These are phyloP conservation scores for Drosophila carrolli DNA, from an alignment of 1,140 invertebrate genomes.

Conservation along the genomic window DNA sequence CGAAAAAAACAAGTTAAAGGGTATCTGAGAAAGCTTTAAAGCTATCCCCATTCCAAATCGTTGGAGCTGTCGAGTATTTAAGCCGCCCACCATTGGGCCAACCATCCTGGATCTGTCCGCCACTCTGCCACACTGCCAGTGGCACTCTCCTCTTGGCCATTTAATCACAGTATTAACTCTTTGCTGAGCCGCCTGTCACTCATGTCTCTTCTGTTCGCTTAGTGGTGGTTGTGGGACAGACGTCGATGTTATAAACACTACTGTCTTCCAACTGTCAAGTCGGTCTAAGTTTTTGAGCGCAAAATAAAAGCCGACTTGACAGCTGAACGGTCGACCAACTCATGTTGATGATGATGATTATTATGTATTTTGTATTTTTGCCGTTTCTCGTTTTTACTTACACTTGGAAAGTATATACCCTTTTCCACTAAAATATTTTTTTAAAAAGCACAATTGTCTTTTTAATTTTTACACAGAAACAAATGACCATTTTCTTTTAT, in stretches of 20 bases:
- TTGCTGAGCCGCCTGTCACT: conserved; percentile 83
- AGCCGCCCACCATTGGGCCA: conserved; percentile 64
- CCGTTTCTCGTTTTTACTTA: conserved; percentile 40
- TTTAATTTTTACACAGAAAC: too few species aligned
- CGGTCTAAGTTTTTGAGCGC: conserved; percentile 80
- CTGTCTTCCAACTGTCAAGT: conserved; percentile 82
- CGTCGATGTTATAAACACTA: conserved; percentile 78
- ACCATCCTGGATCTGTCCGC: conserved; percentile 37
- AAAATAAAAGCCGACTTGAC: conserved; percentile 82
- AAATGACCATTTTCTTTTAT: too few species aligned
- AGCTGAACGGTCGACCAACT: conserved; percentile 67
- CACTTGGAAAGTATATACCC: conserved; percentile 1
- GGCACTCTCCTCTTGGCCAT: conserved; percentile 70
- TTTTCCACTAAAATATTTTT: too few species aligned
- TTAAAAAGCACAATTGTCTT: too few species aligned
- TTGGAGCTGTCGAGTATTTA: conserved; percentile 64
- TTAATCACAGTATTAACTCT: conserved; percentile 85
- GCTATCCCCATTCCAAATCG: conserved; percentile 6
- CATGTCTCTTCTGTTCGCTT: conserved; percentile 52
- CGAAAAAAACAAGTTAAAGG: background rate
- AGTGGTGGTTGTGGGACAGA: conserved; percentile 24
- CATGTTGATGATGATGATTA: conserved; percentile 71
- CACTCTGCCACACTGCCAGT: conserved; percentile 62
- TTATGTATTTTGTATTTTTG: conserved; percentile 74
- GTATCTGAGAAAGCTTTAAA: conserved; percentile 1